A percentile compares a stretch with the other conserved stretches of the same genome.
These are phyloP conservation scores for Lobophora halterata DNA, from an alignment of 2,888 invertebrate genomes.

Conservation along the genomic window DNA sequence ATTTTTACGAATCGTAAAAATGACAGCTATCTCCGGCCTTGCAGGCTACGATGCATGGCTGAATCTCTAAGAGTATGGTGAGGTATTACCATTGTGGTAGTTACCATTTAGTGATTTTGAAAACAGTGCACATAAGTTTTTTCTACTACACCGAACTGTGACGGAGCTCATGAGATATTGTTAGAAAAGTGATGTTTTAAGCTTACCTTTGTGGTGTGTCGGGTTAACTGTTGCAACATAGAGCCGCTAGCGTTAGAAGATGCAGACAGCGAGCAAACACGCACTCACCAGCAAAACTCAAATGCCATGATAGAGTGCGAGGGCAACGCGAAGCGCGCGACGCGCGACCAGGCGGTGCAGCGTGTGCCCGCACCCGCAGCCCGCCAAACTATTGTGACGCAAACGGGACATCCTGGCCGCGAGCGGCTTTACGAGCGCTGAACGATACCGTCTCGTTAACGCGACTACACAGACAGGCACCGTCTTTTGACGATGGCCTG, in stretches of 20 bases:
- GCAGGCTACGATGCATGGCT: no score
- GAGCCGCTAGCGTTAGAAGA: conserved; percentile 43
- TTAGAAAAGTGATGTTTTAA: no score
- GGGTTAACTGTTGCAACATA: conserved; percentile 44
- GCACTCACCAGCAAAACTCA: conserved; percentile 76
- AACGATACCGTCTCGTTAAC: conserved; percentile 39
- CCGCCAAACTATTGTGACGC: conserved; percentile 45
- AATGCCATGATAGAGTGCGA: conserved; percentile 36
- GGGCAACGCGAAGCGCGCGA: conserved; percentile 31
- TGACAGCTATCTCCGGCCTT: conserved; percentile 25
- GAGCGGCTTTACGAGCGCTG: conserved; percentile 46
- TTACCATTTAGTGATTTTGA: no score
- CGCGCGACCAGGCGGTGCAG: conserved; percentile 39
- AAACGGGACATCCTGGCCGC: conserved; percentile 53
- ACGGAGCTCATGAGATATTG: no score
- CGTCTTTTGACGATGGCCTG: no score
- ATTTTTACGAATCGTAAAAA: conserved; percentile 46
- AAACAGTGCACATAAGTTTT: no score
- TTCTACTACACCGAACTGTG: no score
- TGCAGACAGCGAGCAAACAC: conserved; percentile 32
- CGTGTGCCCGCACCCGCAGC: conserved; percentile 35
- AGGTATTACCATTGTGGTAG: no score
- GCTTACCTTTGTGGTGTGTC: conserved; percentile 7
- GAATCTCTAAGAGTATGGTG: no score
- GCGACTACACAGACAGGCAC: no score